Evolutionary conservation across 2,797 vertebrate species (phyloP), one percentile per base, ranked within the genome.

Genomic region (Enteromius viviparus): DNA sequence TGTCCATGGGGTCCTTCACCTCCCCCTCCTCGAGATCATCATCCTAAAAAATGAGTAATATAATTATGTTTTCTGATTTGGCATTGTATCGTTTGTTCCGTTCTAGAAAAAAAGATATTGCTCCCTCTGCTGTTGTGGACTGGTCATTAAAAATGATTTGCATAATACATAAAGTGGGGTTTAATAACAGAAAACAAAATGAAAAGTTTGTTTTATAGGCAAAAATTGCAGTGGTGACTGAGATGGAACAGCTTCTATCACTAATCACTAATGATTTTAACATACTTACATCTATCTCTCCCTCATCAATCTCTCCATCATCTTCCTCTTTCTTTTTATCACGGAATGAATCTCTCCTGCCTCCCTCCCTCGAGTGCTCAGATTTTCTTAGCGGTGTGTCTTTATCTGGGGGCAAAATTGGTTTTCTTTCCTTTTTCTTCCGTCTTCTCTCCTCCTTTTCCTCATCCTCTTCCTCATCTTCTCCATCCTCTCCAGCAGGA

Each of bases 1-100:
- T 94, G 91, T 99, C 98, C 0, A 94, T 97, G 78, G 97, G 98
- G 94, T 99, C 98, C 90, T 99, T 99, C 3, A 99, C 98, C 88
- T 99, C 98, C 0, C 98, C 98, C 86, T 99, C 98, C 83, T 99
- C 98, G 84, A 99, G 93, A 87, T 99, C 98, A 72, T 99, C 98
- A 58, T 99, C 98, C 98, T 99, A 91, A 64, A 32, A 65, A 53
- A 68, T 42, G 6, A 32, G 34, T 66, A 37, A 40, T 19, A 19
- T 21, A 23, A 58, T 23, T 58, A 58, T 23, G 32, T 23, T 55
- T 15, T 37, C 32, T 60, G 53, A 37, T 76, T 40, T 26, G 55
- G 8, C 51, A 23, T 37, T 17, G 11, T 23, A 26, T 47, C 40
- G 14, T 66, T 66, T 64, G 15, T 47, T 26, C 1, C 8, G 19